phyloP scores from a whole-genome alignment of 2,797 vertebrate species.

The Melanotaenia trifasciata region DNA sequence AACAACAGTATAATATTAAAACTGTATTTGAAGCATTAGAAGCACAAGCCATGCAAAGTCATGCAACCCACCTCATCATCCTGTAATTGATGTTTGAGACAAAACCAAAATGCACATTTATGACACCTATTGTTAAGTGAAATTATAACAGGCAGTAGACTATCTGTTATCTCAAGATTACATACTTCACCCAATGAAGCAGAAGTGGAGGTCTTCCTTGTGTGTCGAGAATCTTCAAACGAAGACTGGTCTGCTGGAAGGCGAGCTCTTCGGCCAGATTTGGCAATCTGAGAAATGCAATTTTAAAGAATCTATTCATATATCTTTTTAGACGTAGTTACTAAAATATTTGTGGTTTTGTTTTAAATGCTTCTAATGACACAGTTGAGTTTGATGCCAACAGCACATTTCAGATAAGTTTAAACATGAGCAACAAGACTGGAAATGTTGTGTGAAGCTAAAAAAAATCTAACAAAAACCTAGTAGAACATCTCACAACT shows the following conservation, averaged over 20 bases:
- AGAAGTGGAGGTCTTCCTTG: slow-evolving; percentile 81
- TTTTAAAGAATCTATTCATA: background rate
- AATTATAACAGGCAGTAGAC: slow-evolving; percentile 11
- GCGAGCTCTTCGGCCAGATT: slow-evolving; percentile 89
- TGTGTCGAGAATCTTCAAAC: slow-evolving; percentile 79
- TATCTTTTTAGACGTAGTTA: background rate
- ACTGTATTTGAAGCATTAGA: slow-evolving; percentile 12
- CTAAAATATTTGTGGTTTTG: background rate
- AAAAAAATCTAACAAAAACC: background rate
- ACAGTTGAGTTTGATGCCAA: too few species aligned
- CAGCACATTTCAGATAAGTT: too few species aligned
- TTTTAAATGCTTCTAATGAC: background rate
- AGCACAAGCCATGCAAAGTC: slow-evolving; percentile 62
- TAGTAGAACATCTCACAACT: too few species aligned
- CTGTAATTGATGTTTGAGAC: slow-evolving; percentile 63
- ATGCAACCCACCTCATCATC: slow-evolving; percentile 77
- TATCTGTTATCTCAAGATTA: background rate
- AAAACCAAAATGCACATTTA: slow-evolving; percentile 60
- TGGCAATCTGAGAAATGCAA: slow-evolving; percentile 79
- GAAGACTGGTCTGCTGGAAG: slow-evolving; percentile 78
- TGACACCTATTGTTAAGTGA: slow-evolving; percentile 27
- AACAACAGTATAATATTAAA: slow-evolving; percentile 58
- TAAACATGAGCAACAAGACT: background rate
- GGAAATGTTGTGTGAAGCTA: background rate
- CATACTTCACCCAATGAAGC: slow-evolving; percentile 84